These are phyloP conservation scores for Schizotus pectinicornis DNA, from an alignment of 2,888 invertebrate genomes.

Conservation along the genomic window DNA sequence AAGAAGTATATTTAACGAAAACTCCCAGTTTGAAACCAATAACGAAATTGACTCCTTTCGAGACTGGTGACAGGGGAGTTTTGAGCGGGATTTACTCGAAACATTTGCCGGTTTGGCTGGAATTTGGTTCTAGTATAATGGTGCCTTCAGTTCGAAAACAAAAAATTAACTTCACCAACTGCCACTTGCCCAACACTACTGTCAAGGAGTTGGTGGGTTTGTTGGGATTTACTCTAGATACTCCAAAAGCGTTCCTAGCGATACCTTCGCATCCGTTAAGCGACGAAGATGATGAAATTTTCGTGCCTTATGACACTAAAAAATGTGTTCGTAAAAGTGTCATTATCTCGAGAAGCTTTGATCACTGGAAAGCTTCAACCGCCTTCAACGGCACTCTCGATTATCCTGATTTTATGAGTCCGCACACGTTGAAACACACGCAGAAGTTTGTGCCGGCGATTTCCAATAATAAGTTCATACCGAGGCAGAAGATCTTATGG, in stretches of 20 bases:
- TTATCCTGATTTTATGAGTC: constrained; percentile 46
- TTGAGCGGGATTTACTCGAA: constrained; percentile 63
- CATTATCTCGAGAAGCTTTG: constrained; percentile 67
- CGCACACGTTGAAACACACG: constrained; percentile 53
- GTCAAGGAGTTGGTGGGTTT: constrained; percentile 62
- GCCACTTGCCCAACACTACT: constrained; percentile 58
- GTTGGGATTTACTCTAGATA: constrained; percentile 55
- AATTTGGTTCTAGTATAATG: constrained; percentile 63
- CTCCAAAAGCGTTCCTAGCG: constrained; percentile 58
- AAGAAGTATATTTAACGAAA: constrained; percentile 30
- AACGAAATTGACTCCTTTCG: constrained; percentile 46
- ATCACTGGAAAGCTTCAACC: constrained; percentile 66
- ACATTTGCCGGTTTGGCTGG: constrained; percentile 65
- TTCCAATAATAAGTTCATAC: constrained; percentile 60
- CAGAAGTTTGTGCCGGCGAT: constrained; percentile 61
- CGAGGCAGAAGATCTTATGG: constrained; percentile 69
- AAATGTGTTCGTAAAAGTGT: constrained; percentile 60
- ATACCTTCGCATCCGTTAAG: constrained; percentile 54
- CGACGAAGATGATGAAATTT: constrained; percentile 46
- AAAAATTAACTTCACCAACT: constrained; percentile 57
- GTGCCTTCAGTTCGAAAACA: constrained; percentile 67
- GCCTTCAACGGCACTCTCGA: constrained; percentile 46
- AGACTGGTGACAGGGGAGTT: constrained; percentile 62
- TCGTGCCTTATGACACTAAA: constrained; percentile 56
- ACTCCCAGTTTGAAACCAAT: constrained; percentile 29